These are phyloP conservation scores for Epiblema foenella DNA, from an alignment of 2,888 invertebrate genomes.

Conservation along the genomic window DNA sequence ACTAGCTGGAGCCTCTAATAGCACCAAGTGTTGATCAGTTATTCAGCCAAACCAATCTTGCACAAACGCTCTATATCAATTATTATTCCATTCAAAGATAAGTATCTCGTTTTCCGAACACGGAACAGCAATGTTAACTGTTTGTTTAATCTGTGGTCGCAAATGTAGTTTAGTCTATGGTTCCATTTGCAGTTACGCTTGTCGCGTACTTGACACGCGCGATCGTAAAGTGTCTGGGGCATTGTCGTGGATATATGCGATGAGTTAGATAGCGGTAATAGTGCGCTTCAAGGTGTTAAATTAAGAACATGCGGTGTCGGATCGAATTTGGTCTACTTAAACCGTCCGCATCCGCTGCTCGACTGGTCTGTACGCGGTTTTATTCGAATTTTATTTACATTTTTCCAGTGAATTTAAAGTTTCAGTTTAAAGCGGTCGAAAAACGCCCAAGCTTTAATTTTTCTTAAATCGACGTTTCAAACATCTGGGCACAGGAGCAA, in stretches of 20 bases:
- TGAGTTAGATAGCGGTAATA: conserved; percentile 6
- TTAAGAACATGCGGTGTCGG: not conserved
- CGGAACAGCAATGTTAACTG: conserved; percentile 13
- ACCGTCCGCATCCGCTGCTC: not conserved
- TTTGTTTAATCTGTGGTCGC: conserved; percentile 12
- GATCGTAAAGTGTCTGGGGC: conserved; percentile 33
- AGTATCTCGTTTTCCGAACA: not conserved
- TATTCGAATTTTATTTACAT: not conserved
- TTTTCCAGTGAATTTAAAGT: not conserved
- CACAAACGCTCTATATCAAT: not conserved
- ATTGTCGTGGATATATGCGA: conserved; percentile 12
- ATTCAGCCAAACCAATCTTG: not conserved
- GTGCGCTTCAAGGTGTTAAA: not conserved
- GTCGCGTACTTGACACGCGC: conserved; percentile 31
- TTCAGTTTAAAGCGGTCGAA: not conserved
- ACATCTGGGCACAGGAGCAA: conserved; percentile 18
- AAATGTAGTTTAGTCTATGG: conserved; percentile 28
- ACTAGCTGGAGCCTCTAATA: not conserved
- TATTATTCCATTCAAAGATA: not conserved
- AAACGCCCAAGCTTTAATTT: not conserved
- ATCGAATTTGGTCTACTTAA: not conserved
- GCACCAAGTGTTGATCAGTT: not conserved
- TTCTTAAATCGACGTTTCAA: conserved; percentile 17
- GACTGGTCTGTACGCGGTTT: not conserved
- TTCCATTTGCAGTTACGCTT: conserved; percentile 23